phyloP scores from a whole-genome alignment of 2,797 vertebrate species.

The Erethizon dorsatum region DNA sequence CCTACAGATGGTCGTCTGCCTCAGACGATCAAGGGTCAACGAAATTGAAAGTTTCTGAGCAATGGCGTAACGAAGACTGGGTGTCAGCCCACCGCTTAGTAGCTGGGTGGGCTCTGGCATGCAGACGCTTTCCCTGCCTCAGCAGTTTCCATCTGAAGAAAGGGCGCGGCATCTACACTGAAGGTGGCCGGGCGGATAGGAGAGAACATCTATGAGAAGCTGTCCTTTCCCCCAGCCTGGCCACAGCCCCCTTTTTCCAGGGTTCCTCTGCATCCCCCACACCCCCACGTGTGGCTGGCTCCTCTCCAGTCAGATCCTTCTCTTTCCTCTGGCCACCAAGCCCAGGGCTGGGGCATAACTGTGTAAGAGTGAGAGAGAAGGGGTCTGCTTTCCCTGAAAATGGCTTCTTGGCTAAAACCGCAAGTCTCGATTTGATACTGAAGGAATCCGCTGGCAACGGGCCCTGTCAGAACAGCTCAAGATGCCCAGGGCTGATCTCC shows the following conservation, averaged over 20 bases:
- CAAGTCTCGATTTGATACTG: slow-evolving; percentile 76
- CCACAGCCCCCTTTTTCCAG: not conserved
- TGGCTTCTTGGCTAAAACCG: slow-evolving; percentile 73
- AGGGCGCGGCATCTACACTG: not conserved
- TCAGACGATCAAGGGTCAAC: not conserved
- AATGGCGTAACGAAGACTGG: not conserved
- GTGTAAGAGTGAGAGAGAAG: not conserved
- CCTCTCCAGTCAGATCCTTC: not conserved
- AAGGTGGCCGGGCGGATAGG: not conserved
- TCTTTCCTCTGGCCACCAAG: not conserved
- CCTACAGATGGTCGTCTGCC: not conserved
- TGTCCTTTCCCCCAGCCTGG: not conserved
- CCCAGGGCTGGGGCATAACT: not conserved
- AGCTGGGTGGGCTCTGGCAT: not conserved
- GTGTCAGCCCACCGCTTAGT: not conserved
- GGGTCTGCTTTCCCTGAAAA: slow-evolving; percentile 49
- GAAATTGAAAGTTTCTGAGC: not conserved
- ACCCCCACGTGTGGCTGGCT: not conserved
- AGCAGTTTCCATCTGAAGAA: slow-evolving; percentile 51
- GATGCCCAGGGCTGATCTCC: slow-evolving; percentile 53
- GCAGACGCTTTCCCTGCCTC: not conserved
- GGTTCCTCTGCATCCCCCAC: not conserved
- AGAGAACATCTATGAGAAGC: not conserved
- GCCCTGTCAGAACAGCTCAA: slow-evolving; percentile 65
- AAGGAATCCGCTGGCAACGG: slow-evolving; percentile 69